Base-by-base conservation (phyloP, 1,140 invertebrate genomes). In the Hylyphantes graminicola region DNA sequence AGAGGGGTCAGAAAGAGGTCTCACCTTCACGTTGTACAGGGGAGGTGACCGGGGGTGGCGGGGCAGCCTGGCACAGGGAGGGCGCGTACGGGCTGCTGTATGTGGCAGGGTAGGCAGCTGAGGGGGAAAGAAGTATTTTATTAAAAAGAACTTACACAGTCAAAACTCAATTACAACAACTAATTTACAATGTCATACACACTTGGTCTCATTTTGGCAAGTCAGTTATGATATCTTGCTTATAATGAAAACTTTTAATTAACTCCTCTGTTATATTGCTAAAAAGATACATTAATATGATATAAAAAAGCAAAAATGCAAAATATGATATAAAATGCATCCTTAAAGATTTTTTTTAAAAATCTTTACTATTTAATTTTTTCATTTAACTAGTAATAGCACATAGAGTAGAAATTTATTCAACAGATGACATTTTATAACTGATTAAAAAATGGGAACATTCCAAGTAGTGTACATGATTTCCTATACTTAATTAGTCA, bases 1-100 rank as follows among this genome's bases (percentile, higher is more conserved):
- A n/a, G 7, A 19, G 35, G n/a, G 5, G 6, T 68, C 35, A 5
- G 12, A 68, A n/a, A 35, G 13, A 48, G 35, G 35, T 5, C 54
- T 95, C 96, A 96, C 96, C 95, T 95, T 97, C 96, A 93, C 96
- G 95, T 91, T 96, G 96, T 89, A 94, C 93, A 84, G 95, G 94
- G 87, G 95, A 94, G 90, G 64, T 13, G 21, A 96, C 94, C 88
- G 95, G 94, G 92, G 96, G 93, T 90, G 35, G 35, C 5, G 35
- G 35, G 35, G 35, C 35, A 35, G 35, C 35, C 35, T 96, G 95
- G 90, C 96, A 95, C 89, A 95, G 93, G 89, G 97, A 94, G 88
- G 96, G 94, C 93, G 97, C 95, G 92, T 96, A 96, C 93, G 97
- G 96, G 89, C 95, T 94, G 92, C 97, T 65, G 8, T 35, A 35